Evolutionary conservation across 2,113 vertebrate species (phyloP).

Genomic region (Arvicanthis niloticus): DNA sequence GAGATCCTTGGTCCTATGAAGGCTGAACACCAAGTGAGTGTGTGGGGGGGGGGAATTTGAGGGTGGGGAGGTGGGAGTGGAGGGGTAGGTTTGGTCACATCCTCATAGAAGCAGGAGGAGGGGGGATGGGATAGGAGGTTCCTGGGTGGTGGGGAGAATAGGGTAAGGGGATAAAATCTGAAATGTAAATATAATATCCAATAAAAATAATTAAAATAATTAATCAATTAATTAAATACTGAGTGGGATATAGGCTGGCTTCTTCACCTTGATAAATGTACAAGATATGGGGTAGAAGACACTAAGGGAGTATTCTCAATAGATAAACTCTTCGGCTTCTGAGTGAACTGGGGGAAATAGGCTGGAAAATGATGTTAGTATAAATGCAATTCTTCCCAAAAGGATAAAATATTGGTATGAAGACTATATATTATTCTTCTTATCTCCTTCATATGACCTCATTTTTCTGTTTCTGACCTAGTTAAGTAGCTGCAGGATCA

Average conservation of each 20-base stretch:
- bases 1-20: too few species aligned
- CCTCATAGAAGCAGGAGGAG: too few species aligned
- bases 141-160: too few species aligned
- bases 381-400: background rate
- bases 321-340: background rate
- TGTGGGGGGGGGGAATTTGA: too few species aligned
- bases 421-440: background rate
- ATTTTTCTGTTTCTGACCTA: background rate
- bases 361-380: background rate
- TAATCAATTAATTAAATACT: too few species aligned
- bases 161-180: too few species aligned
- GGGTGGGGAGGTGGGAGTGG: too few species aligned
- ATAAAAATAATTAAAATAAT: too few species aligned
- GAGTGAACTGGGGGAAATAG: background rate
- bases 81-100: too few species aligned
- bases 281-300: background rate
- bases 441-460: background rate
- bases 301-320: background rate
- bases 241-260: background rate
- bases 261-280: background rate
- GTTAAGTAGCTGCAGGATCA: background rate
- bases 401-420: background rate
- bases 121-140: too few species aligned
- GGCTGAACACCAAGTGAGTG: too few species aligned
- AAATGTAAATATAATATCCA: too few species aligned